These are phyloP conservation scores for Odontomachus brunneus DNA, from an alignment of 1,140 invertebrate genomes.

Conservation along the genomic window DNA sequence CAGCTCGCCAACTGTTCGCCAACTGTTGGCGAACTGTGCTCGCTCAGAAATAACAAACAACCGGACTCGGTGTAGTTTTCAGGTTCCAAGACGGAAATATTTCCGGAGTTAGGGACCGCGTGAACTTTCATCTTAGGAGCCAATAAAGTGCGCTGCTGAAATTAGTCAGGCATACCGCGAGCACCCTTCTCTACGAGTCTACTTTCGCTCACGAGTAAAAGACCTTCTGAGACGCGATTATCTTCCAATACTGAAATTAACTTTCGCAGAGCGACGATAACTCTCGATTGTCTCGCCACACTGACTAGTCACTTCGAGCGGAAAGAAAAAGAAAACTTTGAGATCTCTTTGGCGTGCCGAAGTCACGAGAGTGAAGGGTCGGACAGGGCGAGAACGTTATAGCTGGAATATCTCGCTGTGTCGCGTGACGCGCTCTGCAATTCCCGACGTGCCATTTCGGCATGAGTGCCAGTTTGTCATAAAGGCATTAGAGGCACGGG, in stretches of 20 bases:
- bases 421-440: conserved; percentile 42
- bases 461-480: conserved; percentile 40
- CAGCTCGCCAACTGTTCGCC: conserved; percentile 11
- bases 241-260: conserved; percentile 10
- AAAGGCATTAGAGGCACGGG: conserved; percentile 6
- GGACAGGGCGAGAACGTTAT: conserved; percentile 26
- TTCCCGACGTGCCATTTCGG: conserved; percentile 45
- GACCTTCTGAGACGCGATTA: too few relatives aligned
- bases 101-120: conserved; percentile 5
- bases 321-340: not conserved
- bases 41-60: conserved; percentile 34
- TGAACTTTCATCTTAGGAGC: not conserved
- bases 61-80: conserved; percentile 4
- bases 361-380: conserved; percentile 42
- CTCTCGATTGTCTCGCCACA: conserved; percentile 24
- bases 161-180: not conserved
- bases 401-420: conserved; percentile 6
- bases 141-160: not conserved
- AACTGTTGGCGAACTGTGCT: conserved; percentile 25
- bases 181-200: not conserved
- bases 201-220: not conserved
- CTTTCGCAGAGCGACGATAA: not conserved
- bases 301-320: conserved; percentile 25
- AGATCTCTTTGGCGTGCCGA: conserved; percentile 20
- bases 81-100: conserved; percentile 14